A percentile compares a stretch with the other conserved stretches of the same genome.
phyloP scores from a whole-genome alignment of 92 coral and sea anemone genomes.

The Siderastrea radians region DNA sequence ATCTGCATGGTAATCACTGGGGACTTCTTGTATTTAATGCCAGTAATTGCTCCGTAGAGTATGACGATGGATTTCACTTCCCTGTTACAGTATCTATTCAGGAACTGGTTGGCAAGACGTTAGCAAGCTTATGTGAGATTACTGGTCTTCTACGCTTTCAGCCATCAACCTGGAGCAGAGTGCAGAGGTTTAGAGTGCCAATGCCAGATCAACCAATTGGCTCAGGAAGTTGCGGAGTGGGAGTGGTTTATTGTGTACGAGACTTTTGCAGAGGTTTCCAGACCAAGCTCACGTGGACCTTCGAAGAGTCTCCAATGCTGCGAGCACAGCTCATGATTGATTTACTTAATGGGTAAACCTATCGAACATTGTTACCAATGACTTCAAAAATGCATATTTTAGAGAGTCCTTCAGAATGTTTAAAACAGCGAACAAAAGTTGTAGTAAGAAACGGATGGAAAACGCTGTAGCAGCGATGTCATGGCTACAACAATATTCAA shows the following conservation, averaged over 20 bases:
- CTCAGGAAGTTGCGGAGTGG: slow-evolving; percentile 58
- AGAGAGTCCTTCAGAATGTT: too few relatives aligned
- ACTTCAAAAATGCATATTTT: too few relatives aligned
- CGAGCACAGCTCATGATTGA: slow-evolving; percentile 26
- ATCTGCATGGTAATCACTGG: slow-evolving; percentile 51
- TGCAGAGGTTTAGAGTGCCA: slow-evolving; percentile 36
- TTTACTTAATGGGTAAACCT: background rate
- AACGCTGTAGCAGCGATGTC: too few relatives aligned
- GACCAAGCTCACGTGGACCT: background rate
- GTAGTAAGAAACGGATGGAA: too few relatives aligned
- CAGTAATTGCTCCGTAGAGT: slow-evolving; percentile 10
- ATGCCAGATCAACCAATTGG: slow-evolving; percentile 53
- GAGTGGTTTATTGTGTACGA: slow-evolving; percentile 52
- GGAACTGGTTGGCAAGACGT: slow-evolving; percentile 6
- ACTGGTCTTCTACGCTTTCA: slow-evolving; percentile 16
- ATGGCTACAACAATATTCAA: too few relatives aligned
- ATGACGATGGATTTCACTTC: slow-evolving; percentile 48
- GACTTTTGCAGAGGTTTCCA: slow-evolving; percentile 23
- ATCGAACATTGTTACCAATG: slow-evolving; percentile 7
- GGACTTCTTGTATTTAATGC: slow-evolving; percentile 33
- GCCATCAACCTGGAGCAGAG: slow-evolving; percentile 16
- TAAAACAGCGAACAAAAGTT: too few relatives aligned
- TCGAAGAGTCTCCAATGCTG: slow-evolving; percentile 23
- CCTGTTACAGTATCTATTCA: background rate
- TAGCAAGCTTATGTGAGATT: background rate